Percentiles rank a stretch among this genome's conserved stretches.
These are phyloP conservation scores for Pyxicephalus adspersus DNA, from an alignment of 2,113 vertebrate species.

Conservation along the genomic window DNA sequence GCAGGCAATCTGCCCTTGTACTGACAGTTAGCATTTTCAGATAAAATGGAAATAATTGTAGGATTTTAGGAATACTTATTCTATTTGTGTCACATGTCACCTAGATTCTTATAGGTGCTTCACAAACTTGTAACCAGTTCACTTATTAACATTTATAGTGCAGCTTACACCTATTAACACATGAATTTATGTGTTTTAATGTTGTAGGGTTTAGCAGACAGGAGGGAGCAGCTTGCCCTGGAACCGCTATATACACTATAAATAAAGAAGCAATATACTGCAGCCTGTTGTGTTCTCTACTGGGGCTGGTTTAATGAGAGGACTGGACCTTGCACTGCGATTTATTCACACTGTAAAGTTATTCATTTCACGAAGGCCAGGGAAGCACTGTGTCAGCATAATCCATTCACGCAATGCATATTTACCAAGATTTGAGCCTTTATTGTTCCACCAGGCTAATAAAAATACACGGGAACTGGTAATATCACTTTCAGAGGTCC, in stretches of 20 bases:
- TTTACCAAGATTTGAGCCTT: constrained; percentile 86
- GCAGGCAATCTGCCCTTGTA: too few relatives aligned
- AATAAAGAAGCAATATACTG: constrained; percentile 44
- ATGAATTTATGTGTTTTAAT: constrained; percentile 40
- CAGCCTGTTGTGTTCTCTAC: constrained; percentile 36
- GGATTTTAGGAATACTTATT: too few relatives aligned
- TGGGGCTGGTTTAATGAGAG: constrained; percentile 53
- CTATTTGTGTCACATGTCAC: not conserved
- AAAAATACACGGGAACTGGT: constrained; percentile 86
- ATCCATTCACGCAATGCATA: constrained; percentile 86
- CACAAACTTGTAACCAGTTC: constrained; percentile 26
- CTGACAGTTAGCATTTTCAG: too few relatives aligned
- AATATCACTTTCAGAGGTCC: constrained; percentile 84
- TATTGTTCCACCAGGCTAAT: constrained; percentile 85
- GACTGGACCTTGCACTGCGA: constrained; percentile 60
- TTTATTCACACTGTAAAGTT: constrained; percentile 80
- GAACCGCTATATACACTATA: constrained; percentile 42
- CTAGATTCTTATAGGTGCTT: not conserved
- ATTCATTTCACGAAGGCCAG: constrained; percentile 75
- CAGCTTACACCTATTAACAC: constrained; percentile 52
- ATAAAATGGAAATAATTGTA: too few relatives aligned
- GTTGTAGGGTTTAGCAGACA: constrained; percentile 44
- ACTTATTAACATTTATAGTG: constrained; percentile 54
- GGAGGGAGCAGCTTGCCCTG: constrained; percentile 27
- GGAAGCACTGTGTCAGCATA: constrained; percentile 84